Evolutionary conservation across 2,888 invertebrate species (phyloP), one percentile per base, ranked within the genome.

Genomic region (Thalpophila matura): DNA sequence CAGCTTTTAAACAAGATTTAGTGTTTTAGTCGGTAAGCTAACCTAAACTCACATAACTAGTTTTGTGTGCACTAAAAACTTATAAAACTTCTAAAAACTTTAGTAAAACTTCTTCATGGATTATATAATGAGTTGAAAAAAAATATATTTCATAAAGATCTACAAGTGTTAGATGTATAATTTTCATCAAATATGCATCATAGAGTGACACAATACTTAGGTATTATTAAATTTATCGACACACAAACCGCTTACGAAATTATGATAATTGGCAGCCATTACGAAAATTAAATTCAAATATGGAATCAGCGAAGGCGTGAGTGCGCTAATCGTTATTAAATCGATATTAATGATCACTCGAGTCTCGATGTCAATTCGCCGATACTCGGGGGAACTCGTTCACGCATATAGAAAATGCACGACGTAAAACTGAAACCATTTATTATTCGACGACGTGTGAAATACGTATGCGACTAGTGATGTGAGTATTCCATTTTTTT

Each of bases 261-360:
- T 38, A 64, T 33, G 51, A 26, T 47, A 64, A 68, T 62, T 73
- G 49, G 31, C 31, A 55, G 18, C 57, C 49, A 63, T 77, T 71
- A 68, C 29, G 45, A 47, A 63, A 62, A 74, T 74, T 67, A 38
- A 68, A 76, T 74, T 53, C 31, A 46, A 68, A 70, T 59, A 40
- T 66, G 55, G 40, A 55, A 63, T 40, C 49, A 43, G 31, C 6
- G 29, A 62, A 74, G 53, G 58, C 51, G 42, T 20, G 40, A 72
- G 50, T 60, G 58, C 46, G 45, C 58, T 75, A 76, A 78, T 78
- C 74, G 78, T 61, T 68, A 61, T 65, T 40, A 29, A 68, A 74
- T 72, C 72, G 77, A 66, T 68, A 69, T 73, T 62, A 77, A 80
- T 76, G 75, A 79, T 75, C 64, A 68, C 57, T 69, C 75, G 72